Evolutionary conservation across 2,888 invertebrate species (phyloP).

Genomic region (Phengaris alcon): DNA sequence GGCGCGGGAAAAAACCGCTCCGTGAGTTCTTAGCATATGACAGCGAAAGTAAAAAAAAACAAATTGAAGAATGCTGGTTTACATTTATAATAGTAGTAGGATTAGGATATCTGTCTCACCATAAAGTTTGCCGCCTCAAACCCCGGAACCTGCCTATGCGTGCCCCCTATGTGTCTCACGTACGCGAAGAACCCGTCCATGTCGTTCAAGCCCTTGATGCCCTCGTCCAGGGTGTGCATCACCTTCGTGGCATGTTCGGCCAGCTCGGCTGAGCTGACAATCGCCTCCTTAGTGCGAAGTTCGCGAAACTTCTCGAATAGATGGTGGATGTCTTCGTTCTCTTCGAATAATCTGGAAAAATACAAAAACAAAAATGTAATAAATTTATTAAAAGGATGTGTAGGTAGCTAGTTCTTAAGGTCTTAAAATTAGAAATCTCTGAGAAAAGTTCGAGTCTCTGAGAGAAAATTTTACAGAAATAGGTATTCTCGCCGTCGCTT

Average conservation of each 20-base stretch:
- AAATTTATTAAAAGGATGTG: no score
- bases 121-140: constrained; percentile 92
- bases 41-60: no score
- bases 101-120: constrained; percentile 75
- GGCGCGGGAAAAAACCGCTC: no score
- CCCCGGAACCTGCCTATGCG: constrained; percentile 89
- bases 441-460: no score
- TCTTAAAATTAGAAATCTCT: no score
- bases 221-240: constrained; percentile 92
- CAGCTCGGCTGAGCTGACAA: constrained; percentile 87
- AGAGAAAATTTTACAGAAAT: no score
- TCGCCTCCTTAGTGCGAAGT: constrained; percentile 85
- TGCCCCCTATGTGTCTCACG: constrained; percentile 88
- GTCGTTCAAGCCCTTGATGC: constrained; percentile 89
- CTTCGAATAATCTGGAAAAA: constrained; percentile 88
- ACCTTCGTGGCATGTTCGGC: constrained; percentile 93
- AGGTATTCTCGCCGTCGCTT: no score
- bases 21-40: no score
- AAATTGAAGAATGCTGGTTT: no score
- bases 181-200: constrained; percentile 89
- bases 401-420: no score
- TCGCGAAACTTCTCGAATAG: constrained; percentile 89
- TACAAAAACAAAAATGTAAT: no score
- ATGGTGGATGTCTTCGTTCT: constrained; percentile 86
- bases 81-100: no score